phyloP scores from a whole-genome alignment of 2,888 invertebrate genomes.

The Malthinus flaveolus region DNA sequence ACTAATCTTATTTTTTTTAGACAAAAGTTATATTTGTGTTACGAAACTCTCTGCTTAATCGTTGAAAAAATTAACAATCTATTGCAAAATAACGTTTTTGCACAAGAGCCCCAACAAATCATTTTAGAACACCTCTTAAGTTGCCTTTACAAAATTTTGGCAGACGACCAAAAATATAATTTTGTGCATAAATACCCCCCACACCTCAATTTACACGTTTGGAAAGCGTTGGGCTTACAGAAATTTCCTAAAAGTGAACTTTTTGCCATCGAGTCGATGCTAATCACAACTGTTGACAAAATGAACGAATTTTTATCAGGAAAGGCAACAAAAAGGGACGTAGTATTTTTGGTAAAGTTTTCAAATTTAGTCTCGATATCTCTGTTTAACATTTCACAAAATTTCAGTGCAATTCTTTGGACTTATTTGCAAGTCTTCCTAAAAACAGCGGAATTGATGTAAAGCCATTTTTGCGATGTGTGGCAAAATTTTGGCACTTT shows the following conservation, averaged over 20 bases:
- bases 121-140: slow-evolving; percentile 35
- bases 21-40: not conserved
- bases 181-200: slow-evolving; percentile 27
- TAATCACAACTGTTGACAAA: slow-evolving; percentile 23
- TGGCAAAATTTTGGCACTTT: slow-evolving; percentile 32
- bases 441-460: slow-evolving; percentile 20
- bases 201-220: slow-evolving; percentile 21
- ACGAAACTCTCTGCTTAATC: slow-evolving; percentile 16
- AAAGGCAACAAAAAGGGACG: slow-evolving; percentile 23
- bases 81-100: slow-evolving; percentile 29
- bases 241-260: slow-evolving; percentile 21
- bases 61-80: slow-evolving; percentile 12
- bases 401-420: slow-evolving; percentile 30
- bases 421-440: slow-evolving; percentile 24
- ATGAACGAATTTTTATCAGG: slow-evolving; percentile 14
- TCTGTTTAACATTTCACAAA: too few relatives aligned
- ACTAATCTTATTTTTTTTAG: not conserved
- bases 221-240: slow-evolving; percentile 29
- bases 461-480: slow-evolving; percentile 6
- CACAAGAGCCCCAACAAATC: slow-evolving; percentile 34
- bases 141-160: slow-evolving; percentile 33
- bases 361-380: too few relatives aligned
- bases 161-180: slow-evolving; percentile 22
- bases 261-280: slow-evolving; percentile 23
- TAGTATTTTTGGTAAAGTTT: slow-evolving; percentile 29